Evolutionary conservation across 1,140 invertebrate species (phyloP), one percentile per base, ranked within the genome.

Genomic region (Choristoneura fumiferana): DNA sequence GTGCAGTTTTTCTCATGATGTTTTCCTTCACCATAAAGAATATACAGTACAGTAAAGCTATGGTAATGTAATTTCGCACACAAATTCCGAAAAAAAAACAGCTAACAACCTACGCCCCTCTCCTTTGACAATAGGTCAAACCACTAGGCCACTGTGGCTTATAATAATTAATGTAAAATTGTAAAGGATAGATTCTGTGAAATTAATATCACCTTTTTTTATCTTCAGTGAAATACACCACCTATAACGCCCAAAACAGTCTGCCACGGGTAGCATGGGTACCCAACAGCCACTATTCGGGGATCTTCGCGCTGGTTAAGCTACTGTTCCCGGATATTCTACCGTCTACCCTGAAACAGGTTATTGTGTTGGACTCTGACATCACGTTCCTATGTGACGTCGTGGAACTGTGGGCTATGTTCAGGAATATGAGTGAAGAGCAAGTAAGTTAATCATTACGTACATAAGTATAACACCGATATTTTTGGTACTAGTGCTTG

Each of bases 221-320:
- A 59, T 62, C 93, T 94, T 65, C 87, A 97, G 96, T 96, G 33
- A 92, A 93, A 78, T 92, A 96, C 33, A 94, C 93, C 65, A 96
- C 95, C 85, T 97, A 98, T 81, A 91, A 95, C 73, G 93, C 95
- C 14, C 94, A 96, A 70, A 91, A 92, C 63, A 92, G 93, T 39
- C 90, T 96, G 54, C 88, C 92, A 33, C 93, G 94, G 85, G 94
- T 98, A 0, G 91, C 93, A 18, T 98, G 97, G 97, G 96, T 98
- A 63, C 96, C 96, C 6, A 98, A 98, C 81, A 96, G 94, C 65
- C 97, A 98, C 88, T 98, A 98, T 87, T 98, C 96, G 8, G 97
- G 97, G 4, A 93, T 98, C 18, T 98, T 95, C 90, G 96, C 96
- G 0, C 91, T 98, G 14, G 91, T 98, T 78, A 98, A 98, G 79